Percentiles rank a stretch among this genome's conserved stretches.
These are phyloP conservation scores for Lithosia quadra DNA, from an alignment of 2,888 invertebrate genomes.

Conservation along the genomic window DNA sequence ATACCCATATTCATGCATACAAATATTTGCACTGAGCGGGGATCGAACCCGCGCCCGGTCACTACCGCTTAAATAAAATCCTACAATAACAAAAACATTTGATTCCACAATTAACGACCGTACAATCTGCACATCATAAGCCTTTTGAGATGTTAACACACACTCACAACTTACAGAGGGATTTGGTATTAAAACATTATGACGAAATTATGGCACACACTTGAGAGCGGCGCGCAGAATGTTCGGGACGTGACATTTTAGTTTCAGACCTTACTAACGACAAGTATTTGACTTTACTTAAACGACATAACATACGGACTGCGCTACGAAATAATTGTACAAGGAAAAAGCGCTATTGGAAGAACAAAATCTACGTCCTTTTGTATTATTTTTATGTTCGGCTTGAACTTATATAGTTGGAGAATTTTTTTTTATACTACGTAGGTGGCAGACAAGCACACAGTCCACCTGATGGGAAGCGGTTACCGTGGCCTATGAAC, in stretches of 20 bases:
- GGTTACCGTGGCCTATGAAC: too few relatives aligned
- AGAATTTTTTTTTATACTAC: too few relatives aligned
- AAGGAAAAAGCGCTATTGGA: slow-evolving; percentile 28
- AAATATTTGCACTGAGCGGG: too few relatives aligned
- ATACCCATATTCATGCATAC: too few relatives aligned
- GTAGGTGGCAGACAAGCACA: too few relatives aligned
- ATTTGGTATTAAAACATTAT: slow-evolving; percentile 69
- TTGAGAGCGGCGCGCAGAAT: slow-evolving; percentile 64
- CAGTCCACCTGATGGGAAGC: too few relatives aligned
- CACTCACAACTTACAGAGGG: slow-evolving; percentile 53
- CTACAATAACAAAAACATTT: slow-evolving; percentile 23
- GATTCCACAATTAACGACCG: slow-evolving; percentile 38
- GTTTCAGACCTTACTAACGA: slow-evolving; percentile 66
- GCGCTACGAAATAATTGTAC: slow-evolving; percentile 38
- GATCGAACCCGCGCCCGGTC: too few relatives aligned
- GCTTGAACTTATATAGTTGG: neutral
- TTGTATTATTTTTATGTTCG: slow-evolving; percentile 8
- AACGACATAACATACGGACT: slow-evolving; percentile 44
- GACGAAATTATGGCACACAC: slow-evolving; percentile 66
- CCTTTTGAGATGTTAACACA: slow-evolving; percentile 55
- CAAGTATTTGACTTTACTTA: slow-evolving; percentile 61
- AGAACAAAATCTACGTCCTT: neutral
- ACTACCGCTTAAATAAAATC: too few relatives aligned
- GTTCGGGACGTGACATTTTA: slow-evolving; percentile 74
- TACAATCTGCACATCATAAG: slow-evolving; percentile 37